A percentile compares a stretch with the other conserved stretches of the same genome.
Evolutionary conservation across 2,888 invertebrate species (phyloP).

Genomic region (Diarsia dahlii): DNA sequence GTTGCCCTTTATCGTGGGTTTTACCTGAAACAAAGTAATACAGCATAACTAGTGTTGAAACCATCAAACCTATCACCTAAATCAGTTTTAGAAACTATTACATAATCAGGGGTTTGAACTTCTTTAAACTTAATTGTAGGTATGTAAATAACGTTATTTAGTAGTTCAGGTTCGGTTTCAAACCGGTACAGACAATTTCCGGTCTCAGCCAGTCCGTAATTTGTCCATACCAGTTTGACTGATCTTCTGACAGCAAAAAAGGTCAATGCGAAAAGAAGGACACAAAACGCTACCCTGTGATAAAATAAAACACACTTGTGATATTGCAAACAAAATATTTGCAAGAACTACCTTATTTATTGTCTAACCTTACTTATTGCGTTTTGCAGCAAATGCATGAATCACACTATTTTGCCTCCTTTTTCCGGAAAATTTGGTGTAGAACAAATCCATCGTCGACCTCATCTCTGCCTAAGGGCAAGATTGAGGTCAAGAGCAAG

Average conservation of each 20-base stretch:
- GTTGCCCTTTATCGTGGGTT: constrained; percentile 86
- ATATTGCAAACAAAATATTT: background rate
- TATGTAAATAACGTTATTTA: background rate
- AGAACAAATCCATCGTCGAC: background rate
- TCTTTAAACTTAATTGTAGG: background rate
- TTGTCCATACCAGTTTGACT: background rate
- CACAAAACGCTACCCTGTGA: background rate
- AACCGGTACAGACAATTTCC: background rate
- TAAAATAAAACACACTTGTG: background rate
- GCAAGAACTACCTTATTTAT: background rate
- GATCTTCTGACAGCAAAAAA: background rate
- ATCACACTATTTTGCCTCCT: background rate
- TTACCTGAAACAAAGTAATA: constrained; percentile 86
- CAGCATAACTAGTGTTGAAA: background rate
- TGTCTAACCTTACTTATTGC: background rate
- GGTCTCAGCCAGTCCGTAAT: background rate
- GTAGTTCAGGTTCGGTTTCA: background rate
- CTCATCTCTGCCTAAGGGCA: no score
- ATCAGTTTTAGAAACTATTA: background rate
- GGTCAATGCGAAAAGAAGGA: background rate
- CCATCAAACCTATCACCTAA: background rate
- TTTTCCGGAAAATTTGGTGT: background rate
- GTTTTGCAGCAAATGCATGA: background rate
- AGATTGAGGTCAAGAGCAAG: no score
- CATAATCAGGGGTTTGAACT: background rate